These are phyloP conservation scores for Aleadryas rufinucha DNA, from an alignment of 2,113 vertebrate genomes.

Conservation along the genomic window DNA sequence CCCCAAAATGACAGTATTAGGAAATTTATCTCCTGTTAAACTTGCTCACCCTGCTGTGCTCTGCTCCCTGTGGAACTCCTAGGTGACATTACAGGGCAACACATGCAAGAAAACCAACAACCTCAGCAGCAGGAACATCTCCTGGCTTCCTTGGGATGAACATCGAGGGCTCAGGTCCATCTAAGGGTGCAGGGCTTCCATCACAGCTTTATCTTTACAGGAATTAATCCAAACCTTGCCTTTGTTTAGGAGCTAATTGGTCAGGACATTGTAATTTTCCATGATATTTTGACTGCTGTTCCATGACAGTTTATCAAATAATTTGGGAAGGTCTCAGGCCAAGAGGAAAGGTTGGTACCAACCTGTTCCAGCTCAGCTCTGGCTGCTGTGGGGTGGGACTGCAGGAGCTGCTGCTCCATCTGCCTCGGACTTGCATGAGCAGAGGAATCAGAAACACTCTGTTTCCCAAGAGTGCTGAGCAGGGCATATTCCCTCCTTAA, in stretches of 20 bases:
- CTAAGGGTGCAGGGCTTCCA: background rate
- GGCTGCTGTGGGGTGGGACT: background rate
- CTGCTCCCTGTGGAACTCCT: background rate
- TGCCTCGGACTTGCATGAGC: background rate
- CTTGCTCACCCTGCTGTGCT: background rate
- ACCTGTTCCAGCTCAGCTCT: background rate
- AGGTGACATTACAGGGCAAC: background rate
- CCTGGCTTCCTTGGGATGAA: background rate
- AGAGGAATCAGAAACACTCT: background rate
- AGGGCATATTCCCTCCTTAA: background rate
- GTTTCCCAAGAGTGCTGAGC: background rate
- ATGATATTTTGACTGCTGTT: background rate
- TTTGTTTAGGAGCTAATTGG: background rate
- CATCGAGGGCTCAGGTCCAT: background rate
- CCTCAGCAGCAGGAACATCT: background rate
- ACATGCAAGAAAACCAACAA: background rate
- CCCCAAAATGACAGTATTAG: background rate
- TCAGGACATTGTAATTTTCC: background rate
- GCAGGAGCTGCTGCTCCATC: background rate
- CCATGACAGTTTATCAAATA: background rate
- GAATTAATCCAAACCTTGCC: background rate
- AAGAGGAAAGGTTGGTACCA: background rate
- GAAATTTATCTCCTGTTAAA: background rate
- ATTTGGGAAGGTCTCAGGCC: background rate
- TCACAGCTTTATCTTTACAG: background rate